Evolutionary conservation across 2,888 invertebrate genomes (phyloP).

Genomic region (Eudemis profundana): DNA sequence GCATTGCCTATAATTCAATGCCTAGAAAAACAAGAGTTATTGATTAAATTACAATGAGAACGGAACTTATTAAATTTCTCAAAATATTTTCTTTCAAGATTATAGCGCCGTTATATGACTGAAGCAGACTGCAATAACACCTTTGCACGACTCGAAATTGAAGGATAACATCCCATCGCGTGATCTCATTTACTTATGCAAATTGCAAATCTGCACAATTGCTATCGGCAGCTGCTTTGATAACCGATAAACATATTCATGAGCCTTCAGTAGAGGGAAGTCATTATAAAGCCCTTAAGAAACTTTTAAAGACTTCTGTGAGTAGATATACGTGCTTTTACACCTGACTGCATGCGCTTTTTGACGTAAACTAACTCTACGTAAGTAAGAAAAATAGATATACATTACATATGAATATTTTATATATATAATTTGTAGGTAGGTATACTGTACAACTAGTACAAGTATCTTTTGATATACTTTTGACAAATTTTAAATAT

Average conservation of each 20-base stretch:
- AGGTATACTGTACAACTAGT: too few species aligned
- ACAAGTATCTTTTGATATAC: too few species aligned
- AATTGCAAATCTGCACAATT: conserved; percentile 43
- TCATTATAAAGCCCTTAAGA: conserved; percentile 28
- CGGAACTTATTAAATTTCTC: background rate
- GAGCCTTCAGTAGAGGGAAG: conserved; percentile 33
- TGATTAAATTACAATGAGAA: too few species aligned
- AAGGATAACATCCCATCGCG: conserved; percentile 43
- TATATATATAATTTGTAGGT: too few species aligned
- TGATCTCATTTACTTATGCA: conserved; percentile 42
- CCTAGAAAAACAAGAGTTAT: too few species aligned
- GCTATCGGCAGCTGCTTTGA: conserved; percentile 43
- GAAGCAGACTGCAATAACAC: conserved; percentile 30
- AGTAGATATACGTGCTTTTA: background rate
- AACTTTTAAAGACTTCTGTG: conserved; percentile 20
- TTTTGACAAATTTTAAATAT: too few species aligned
- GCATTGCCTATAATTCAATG: too few species aligned
- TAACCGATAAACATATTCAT: conserved; percentile 43
- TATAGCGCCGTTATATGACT: background rate
- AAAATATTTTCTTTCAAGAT: conserved; percentile 1
- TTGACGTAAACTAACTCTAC: too few species aligned
- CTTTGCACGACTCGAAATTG: conserved; percentile 26
- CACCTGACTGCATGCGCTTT: background rate
- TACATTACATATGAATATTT: background rate
- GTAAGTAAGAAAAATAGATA: background rate